phyloP scores from a whole-genome alignment of 2,888 invertebrate species.

The Schrankia costaestrigalis region DNA sequence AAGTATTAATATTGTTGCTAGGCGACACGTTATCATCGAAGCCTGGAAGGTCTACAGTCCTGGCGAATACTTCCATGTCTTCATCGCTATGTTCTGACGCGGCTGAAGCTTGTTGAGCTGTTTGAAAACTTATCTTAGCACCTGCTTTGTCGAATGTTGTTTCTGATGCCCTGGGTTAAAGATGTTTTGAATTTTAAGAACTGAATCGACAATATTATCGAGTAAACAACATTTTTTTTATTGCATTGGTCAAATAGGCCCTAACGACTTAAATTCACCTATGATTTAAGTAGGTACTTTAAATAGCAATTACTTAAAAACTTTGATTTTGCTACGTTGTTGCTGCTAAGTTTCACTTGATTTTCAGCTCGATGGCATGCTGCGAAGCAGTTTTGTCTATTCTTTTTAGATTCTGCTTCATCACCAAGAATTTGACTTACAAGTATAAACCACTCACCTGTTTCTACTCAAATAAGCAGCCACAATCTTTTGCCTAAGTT shows the following conservation, averaged over 20 bases:
- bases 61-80: slow-evolving; percentile 86
- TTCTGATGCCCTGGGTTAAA: slow-evolving; percentile 46
- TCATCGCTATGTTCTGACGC: slow-evolving; percentile 86
- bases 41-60: slow-evolving; percentile 88
- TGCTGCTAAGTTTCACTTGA: too few species aligned
- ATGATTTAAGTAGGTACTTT: neutral
- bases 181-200: neutral
- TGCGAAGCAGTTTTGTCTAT: too few species aligned
- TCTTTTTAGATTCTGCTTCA: too few species aligned
- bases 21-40: slow-evolving; percentile 92
- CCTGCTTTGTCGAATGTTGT: slow-evolving; percentile 54
- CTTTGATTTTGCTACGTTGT: too few species aligned
- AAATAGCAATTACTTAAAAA: too few species aligned
- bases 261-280: too few species aligned
- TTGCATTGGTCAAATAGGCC: too few species aligned
- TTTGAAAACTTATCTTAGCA: slow-evolving; percentile 59
- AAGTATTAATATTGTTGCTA: slow-evolving; percentile 85
- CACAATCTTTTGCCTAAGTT: slow-evolving; percentile 66
- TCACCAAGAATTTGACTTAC: neutral
- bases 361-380: too few species aligned
- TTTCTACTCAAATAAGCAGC: slow-evolving; percentile 65
- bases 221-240: too few species aligned
- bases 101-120: slow-evolving; percentile 69
- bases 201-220: neutral
- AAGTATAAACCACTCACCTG: slow-evolving; percentile 39